These are phyloP conservation scores for Nineta flava DNA, from an alignment of 2,888 invertebrate genomes.

Conservation along the genomic window DNA sequence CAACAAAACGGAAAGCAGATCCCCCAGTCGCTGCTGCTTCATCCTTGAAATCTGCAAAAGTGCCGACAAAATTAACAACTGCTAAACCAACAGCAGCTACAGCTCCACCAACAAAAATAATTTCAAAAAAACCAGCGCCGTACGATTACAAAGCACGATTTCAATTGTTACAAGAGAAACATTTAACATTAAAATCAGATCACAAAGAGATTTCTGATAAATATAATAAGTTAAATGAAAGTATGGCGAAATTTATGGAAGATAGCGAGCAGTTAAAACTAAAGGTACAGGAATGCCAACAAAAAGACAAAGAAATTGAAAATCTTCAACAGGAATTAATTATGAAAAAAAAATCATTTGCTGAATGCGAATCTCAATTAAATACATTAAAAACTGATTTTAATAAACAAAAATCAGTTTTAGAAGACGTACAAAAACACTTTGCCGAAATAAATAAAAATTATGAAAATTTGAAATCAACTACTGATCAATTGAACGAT, in stretches of 20 bases:
- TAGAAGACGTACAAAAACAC: conserved; percentile 18
- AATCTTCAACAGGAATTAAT: conserved; percentile 21
- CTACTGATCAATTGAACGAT: conserved; percentile 9
- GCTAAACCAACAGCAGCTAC: neutral
- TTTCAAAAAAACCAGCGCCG: conserved; percentile 32
- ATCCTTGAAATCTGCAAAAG: neutral
- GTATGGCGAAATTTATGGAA: neutral
- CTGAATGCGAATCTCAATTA: neutral
- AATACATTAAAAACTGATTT: neutral
- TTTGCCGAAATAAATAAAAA: too few species aligned
- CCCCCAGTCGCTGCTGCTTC: neutral
- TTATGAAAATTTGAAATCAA: conserved; percentile 26
- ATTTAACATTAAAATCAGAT: conserved; percentile 36
- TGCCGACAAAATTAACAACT: neutral
- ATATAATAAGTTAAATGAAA: conserved; percentile 24
- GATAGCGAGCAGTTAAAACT: neutral
- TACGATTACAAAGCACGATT: conserved; percentile 48
- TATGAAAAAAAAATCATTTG: neutral
- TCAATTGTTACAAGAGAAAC: conserved; percentile 30
- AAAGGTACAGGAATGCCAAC: neutral
- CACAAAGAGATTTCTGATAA: conserved; percentile 33
- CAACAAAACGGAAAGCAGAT: neutral
- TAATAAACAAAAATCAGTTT: conserved; percentile 10
- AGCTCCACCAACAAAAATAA: conserved; percentile 10
- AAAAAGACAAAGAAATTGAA: conserved; percentile 26